Conservation (phyloP, 2,113 vertebrate genomes). For the Struthio camelus region DNA sequence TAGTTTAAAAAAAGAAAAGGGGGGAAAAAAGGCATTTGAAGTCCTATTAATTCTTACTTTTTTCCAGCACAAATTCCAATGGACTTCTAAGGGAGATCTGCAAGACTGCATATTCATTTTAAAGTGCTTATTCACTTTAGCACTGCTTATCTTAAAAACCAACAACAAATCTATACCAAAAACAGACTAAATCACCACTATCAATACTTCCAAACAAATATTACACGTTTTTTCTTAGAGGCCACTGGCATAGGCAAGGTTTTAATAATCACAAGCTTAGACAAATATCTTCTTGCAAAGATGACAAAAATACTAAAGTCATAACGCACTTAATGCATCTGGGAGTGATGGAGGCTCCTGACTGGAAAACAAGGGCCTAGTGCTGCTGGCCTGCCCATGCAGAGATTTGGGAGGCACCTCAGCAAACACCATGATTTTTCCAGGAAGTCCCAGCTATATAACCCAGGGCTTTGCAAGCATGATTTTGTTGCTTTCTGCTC, state of each 20-base stretch:
- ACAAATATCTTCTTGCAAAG: not conserved
- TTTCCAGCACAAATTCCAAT: not conserved
- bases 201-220: not conserved
- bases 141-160: not conserved
- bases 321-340: not conserved
- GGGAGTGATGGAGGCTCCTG: not conserved
- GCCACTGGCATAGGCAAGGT: not conserved
- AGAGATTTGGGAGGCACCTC: not conserved
- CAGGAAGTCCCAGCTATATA: not conserved
- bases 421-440: not conserved
- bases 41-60: not conserved
- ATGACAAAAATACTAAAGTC: not conserved
- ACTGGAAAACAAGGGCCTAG: not conserved
- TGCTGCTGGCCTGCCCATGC: not conserved
- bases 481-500: not conserved
- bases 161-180: not conserved
- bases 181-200: not conserved
- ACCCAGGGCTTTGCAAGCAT: not conserved
- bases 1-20: conserved; percentile 48
- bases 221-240: not conserved
- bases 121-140: not conserved
- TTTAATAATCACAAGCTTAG: not conserved
- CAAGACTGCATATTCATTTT: not conserved
- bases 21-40: conserved; percentile 23
- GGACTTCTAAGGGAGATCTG: not conserved